Evolutionary conservation across 2,113 vertebrate species (phyloP), one percentile per base, ranked within the genome.

Genomic region (Poeciliopsis occidentalis): DNA sequence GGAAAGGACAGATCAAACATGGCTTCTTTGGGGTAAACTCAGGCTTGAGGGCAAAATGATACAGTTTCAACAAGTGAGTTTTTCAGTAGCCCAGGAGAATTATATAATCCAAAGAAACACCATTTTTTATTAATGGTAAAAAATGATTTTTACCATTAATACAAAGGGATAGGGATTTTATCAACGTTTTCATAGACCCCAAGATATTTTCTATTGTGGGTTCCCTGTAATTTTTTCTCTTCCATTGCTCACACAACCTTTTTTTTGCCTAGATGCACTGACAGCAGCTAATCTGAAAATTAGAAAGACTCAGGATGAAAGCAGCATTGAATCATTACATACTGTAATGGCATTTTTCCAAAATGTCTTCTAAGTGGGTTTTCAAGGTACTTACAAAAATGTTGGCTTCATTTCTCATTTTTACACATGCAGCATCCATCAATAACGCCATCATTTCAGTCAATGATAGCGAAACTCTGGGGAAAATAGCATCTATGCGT

Each of bases 361-460:
- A 57, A n/a, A 5, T 57, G 24, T n/a, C 51, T n/a, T 47, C 44
- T 17, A 12, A 66, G 62, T 30, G 34, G 51, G n/a, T 15, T 64
- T 75, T 26, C 13, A 22, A 19, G 12, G 13, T 37, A 27, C 13
- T 69, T 61, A 61, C 10, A 73, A 10, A 26, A 51, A 64, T 75
- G 37, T 51, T 29, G 44, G 44, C 44, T 47, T 4, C 12, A 39
- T 70, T 69, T 8, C 31, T 67, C 34, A 60, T 7, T 63, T 26
- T 79, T 24, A 3, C 15, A 4, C 13, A 31, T 4, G 61, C 3
- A 54, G 22, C 15, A 54, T 73, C 57, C 12, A 47, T 71, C 19
- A 51, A 67, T 29, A 10, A 44, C 64, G 31, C 26, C 4, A 30
- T 76, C 37, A 67, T 67, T 64, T 74, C 22, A 67, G 8, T 71